A percentile compares a stretch with the other conserved stretches of the same genome.
Evolutionary conservation across 1,140 invertebrate genomes (phyloP).

Genomic region (Berghia stephanieae): DNA sequence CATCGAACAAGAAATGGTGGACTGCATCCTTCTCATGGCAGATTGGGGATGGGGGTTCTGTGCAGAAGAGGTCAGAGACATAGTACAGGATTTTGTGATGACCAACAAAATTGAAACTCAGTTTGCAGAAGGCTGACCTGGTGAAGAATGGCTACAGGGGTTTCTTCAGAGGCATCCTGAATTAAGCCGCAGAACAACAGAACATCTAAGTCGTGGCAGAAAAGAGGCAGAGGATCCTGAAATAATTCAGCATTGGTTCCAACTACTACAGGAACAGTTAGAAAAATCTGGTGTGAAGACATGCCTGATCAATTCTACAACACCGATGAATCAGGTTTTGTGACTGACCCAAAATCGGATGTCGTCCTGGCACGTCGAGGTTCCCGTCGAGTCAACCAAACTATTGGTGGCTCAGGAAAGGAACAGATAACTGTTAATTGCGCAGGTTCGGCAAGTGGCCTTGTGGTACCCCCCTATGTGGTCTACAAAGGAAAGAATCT

Average conservation of each 20-base stretch:
- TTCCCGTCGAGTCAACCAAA: constrained; percentile 10
- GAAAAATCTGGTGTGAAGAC: neutral
- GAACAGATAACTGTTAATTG: constrained; percentile 18
- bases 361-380: constrained; percentile 17
- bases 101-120: constrained; percentile 6
- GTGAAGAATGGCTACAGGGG: too few species aligned
- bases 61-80: constrained; percentile 16
- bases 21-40: constrained; percentile 21
- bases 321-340: constrained; percentile 32
- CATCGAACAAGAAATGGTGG: constrained; percentile 12
- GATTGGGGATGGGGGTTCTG: constrained; percentile 31
- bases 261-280: too few species aligned
- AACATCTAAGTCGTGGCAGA: neutral
- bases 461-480: constrained; percentile 29
- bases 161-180: constrained; percentile 30
- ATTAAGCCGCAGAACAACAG: neutral
- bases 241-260: constrained; percentile 21
- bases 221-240: constrained; percentile 7
- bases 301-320: constrained; percentile 27
- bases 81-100: constrained; percentile 1
- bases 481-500: constrained; percentile 35
- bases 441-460: constrained; percentile 22
- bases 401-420: constrained; percentile 18
- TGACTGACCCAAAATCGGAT: constrained; percentile 16
- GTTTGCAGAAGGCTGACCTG: constrained; percentile 18